Conservation (phyloP, 2,888 invertebrate species). For the Brachylomia viminalis region DNA sequence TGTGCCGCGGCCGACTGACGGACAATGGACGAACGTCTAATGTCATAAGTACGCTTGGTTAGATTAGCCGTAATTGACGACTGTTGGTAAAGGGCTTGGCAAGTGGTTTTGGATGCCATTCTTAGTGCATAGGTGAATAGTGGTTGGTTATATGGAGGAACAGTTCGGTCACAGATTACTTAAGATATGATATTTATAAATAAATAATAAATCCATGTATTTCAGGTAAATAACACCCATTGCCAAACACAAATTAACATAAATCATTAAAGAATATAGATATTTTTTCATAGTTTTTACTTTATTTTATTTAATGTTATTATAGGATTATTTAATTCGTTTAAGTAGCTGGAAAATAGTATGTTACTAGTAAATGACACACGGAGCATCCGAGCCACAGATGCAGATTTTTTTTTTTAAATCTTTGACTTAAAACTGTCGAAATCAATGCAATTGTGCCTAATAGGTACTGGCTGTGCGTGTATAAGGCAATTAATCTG, state of each 20-base stretch:
- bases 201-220: too few relatives aligned
- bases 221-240: too few relatives aligned
- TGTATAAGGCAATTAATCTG: conserved; percentile 12
- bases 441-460: neutral
- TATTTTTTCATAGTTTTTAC: too few relatives aligned
- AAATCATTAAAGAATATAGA: too few relatives aligned
- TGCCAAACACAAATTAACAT: too few relatives aligned
- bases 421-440: neutral
- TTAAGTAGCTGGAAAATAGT: too few relatives aligned
- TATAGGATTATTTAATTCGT: too few relatives aligned
- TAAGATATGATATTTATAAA: too few relatives aligned
- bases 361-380: neutral
- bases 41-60: conserved; percentile 12
- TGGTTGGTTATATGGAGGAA: neutral
- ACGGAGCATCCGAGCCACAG: neutral
- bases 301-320: too few relatives aligned
- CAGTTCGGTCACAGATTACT: neutral
- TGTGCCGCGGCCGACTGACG: conserved; percentile 24
- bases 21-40: conserved; percentile 11
- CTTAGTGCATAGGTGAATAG: neutral
- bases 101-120: neutral
- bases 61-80: conserved; percentile 34
- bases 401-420: neutral
- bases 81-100: conserved; percentile 1
- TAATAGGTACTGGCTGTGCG: too few relatives aligned